A percentile compares a stretch with the other conserved stretches of the same genome.
Conservation (phyloP, 2,888 invertebrate species). For the Idaea aversata region DNA sequence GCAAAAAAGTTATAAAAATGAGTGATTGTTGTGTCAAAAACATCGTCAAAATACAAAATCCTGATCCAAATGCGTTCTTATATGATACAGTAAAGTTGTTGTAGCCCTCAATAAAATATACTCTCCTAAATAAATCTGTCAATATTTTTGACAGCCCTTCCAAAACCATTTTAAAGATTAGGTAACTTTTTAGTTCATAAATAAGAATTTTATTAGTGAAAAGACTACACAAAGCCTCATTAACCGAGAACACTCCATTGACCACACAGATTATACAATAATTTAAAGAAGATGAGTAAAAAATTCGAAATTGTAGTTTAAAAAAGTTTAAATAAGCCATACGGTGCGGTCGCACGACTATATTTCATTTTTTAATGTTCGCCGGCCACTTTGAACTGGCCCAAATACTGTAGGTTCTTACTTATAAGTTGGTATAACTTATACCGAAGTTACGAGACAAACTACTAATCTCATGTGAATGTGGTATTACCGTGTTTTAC, state of each 20-base stretch:
- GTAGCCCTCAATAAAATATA: too few species aligned
- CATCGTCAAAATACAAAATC: too few species aligned
- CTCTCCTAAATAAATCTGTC: neutral
- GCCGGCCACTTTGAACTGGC: constrained; percentile 74
- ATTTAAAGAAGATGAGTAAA: constrained; percentile 19
- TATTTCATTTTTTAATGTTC: constrained; percentile 73
- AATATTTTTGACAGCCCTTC: neutral
- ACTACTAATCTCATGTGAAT: constrained; percentile 54
- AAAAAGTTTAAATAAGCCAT: constrained; percentile 69
- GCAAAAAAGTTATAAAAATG: too few species aligned
- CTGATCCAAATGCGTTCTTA: too few species aligned
- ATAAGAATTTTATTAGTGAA: constrained; percentile 3
- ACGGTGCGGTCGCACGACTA: constrained; percentile 59
- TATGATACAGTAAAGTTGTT: too few species aligned
- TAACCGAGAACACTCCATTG: neutral
- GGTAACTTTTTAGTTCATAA: neutral
- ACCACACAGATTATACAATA: constrained; percentile 14
- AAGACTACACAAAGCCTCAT: constrained; percentile 4
- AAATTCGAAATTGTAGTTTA: constrained; percentile 52
- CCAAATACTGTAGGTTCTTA: constrained; percentile 54
- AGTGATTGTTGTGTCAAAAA: too few species aligned
- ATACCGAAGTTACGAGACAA: constrained; percentile 64
- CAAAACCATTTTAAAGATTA: neutral
- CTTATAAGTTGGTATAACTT: constrained; percentile 50
- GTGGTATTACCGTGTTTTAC: constrained; percentile 59